Evolutionary conservation across 2,113 vertebrate genomes (phyloP).

Genomic region (Cryptotis parvus): DNA sequence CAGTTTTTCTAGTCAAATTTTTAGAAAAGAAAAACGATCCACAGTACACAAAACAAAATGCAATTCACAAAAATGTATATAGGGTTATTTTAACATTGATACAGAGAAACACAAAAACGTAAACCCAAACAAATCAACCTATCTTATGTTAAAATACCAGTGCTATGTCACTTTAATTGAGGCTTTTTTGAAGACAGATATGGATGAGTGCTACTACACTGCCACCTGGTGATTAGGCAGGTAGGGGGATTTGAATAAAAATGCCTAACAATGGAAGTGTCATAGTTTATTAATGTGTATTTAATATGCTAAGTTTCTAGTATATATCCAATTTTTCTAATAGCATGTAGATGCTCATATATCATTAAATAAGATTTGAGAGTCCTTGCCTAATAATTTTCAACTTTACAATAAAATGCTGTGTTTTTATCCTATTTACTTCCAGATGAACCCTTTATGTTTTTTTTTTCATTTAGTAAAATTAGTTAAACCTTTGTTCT

Average conservation of each 20-base stretch:
- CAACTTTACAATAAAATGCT: slow-evolving; percentile 9
- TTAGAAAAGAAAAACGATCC: slow-evolving; percentile 35
- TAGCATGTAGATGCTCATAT: background rate
- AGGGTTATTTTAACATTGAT: slow-evolving; percentile 53
- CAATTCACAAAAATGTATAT: slow-evolving; percentile 30
- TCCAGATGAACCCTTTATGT: background rate
- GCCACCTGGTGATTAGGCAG: slow-evolving; percentile 73
- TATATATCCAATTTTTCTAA: background rate
- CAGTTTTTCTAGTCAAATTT: slow-evolving; percentile 52
- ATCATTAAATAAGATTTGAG: background rate
- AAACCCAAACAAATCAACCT: slow-evolving; percentile 36
- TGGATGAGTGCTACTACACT: slow-evolving; percentile 34
- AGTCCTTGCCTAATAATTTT: background rate
- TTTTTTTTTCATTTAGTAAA: background rate
- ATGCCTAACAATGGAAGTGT: background rate
- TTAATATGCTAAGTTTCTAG: background rate
- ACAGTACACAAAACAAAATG: slow-evolving; percentile 16
- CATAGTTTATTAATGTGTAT: background rate
- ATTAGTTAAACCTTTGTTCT: background rate
- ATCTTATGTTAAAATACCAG: background rate
- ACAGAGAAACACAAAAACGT: slow-evolving; percentile 14
- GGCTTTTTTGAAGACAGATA: slow-evolving; percentile 1
- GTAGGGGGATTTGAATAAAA: background rate
- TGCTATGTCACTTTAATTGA: background rate
- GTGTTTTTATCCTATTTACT: background rate